Evolutionary conservation across 1,140 invertebrate species (phyloP).

Genomic region (Lordiphosa collinella): DNA sequence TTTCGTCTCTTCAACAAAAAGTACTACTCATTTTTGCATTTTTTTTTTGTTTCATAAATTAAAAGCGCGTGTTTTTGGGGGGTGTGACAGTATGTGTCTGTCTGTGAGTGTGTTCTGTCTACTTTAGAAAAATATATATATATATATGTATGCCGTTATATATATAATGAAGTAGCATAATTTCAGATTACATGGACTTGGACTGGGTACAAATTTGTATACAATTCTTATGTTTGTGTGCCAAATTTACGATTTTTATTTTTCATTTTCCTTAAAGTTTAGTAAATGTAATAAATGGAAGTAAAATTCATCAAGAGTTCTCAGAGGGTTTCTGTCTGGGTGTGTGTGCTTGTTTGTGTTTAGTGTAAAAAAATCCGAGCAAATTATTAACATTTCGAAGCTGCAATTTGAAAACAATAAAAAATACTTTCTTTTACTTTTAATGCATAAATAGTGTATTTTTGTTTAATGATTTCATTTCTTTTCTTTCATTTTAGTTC

Average conservation of each 20-base stretch:
- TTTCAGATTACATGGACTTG: slow-evolving; percentile 73
- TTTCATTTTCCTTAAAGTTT: slow-evolving; percentile 41
- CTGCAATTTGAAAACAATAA: slow-evolving; percentile 30
- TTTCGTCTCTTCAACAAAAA: slow-evolving; percentile 38
- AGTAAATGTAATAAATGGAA: slow-evolving; percentile 66
- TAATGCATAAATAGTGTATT: slow-evolving; percentile 64
- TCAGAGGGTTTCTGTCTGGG: slow-evolving; percentile 17
- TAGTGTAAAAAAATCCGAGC: not conserved
- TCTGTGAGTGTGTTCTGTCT: slow-evolving; percentile 30
- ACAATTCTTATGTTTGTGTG: slow-evolving; percentile 40
- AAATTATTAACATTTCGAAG: slow-evolving; percentile 14
- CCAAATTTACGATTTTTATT: slow-evolving; percentile 10
- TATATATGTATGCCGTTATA: slow-evolving; percentile 57
- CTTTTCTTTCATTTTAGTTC: slow-evolving; percentile 52
- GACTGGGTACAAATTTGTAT: slow-evolving; percentile 76
- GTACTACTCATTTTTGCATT: slow-evolving; percentile 19
- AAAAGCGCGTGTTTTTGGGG: slow-evolving; percentile 42
- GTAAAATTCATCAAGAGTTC: slow-evolving; percentile 64
- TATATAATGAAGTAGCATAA: slow-evolving; percentile 62
- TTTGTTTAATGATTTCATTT: slow-evolving; percentile 15
- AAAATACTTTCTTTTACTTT: slow-evolving; percentile 22
- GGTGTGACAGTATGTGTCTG: slow-evolving; percentile 17
- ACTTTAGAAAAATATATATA: slow-evolving; percentile 72
- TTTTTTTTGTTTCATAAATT: slow-evolving; percentile 14
- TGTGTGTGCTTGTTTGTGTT: slow-evolving; percentile 3